Evolutionary conservation across 2,888 invertebrate genomes (phyloP), one percentile per base, ranked within the genome.

Genomic region (Charanyca ferruginea): DNA sequence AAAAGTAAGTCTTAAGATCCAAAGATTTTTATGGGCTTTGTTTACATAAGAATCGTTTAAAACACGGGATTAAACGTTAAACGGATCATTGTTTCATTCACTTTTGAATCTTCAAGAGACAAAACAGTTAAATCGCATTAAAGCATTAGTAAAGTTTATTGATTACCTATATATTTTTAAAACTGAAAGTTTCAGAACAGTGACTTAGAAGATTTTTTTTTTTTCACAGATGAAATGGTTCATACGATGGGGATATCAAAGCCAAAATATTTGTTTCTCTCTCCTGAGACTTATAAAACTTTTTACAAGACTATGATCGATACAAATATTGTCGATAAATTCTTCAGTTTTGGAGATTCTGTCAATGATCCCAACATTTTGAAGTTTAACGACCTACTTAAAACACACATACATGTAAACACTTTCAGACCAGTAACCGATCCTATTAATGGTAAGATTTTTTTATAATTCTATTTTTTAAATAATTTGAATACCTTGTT

Each of bases 261-360:
- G 41, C 93, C 93, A 3, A 92, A 88, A 64, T 90, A 87, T 47
- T 67, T 92, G 11, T 91, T 93, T 57, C 55, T 92, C 7, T 93
- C 93, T 1, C 84, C 86, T 8, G 79, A 80, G 32, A 83, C 88
- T 0, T 89, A 85, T 49, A 83, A 89, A 18, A 79, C 28, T 0
- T 89, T 86, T 69, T 85, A 85, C 54, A 66, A 85, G 35, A 81
- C 72, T 0, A 80, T 92, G 38, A 80, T 71, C 51, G 75, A 32
- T 13, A 66, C 85, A 23, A 78, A 83, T 7, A 66, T 82, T 16
- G 80, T 90, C 7, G 68, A 80, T 20, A 86, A 84, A 71, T 86
- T 85, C 49, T 80, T 88, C 57, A 57, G 91, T 7, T 91, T 85
- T 57, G 92, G 89, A 3, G 69, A 84, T 23, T 57, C 76, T 7